Evolutionary conservation across 2,888 invertebrate genomes (phyloP).

Genomic region (Cataglyphis rosenhaueri): DNA sequence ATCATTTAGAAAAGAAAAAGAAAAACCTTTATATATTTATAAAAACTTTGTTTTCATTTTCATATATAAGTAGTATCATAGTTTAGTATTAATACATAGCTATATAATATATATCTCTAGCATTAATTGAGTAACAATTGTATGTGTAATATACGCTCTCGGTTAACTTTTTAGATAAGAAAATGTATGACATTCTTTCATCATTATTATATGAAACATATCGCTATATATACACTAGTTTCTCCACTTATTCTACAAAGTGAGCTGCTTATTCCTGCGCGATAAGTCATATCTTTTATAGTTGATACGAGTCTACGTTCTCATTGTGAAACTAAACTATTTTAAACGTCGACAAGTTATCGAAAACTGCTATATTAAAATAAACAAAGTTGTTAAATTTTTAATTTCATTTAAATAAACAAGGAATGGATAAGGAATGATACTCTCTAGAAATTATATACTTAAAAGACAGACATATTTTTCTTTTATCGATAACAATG

Average conservation of each 20-base stretch:
- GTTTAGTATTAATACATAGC: background rate
- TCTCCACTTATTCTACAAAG: conserved; percentile 21
- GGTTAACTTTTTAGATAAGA: conserved; percentile 20
- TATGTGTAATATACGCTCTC: background rate
- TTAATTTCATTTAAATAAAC: background rate
- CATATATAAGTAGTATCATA: background rate
- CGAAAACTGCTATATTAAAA: background rate
- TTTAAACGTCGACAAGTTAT: background rate
- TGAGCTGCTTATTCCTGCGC: background rate
- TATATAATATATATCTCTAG: background rate
- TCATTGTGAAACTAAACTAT: background rate
- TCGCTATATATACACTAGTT: conserved; percentile 15
- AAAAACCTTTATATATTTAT: background rate
- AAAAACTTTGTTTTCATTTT: background rate
- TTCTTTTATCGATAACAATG: background rate
- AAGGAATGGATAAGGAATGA: background rate
- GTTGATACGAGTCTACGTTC: background rate
- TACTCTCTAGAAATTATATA: background rate
- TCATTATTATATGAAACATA: background rate
- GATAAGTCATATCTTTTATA: conserved; percentile 21
- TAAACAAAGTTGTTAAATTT: background rate
- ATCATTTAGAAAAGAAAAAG: background rate
- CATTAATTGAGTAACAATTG: conserved; percentile 22
- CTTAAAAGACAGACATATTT: background rate
- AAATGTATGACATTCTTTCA: background rate